Evolutionary conservation across 1,140 invertebrate genomes (phyloP), one percentile per base, ranked within the genome.

Genomic region (Aphis craccivora): DNA sequence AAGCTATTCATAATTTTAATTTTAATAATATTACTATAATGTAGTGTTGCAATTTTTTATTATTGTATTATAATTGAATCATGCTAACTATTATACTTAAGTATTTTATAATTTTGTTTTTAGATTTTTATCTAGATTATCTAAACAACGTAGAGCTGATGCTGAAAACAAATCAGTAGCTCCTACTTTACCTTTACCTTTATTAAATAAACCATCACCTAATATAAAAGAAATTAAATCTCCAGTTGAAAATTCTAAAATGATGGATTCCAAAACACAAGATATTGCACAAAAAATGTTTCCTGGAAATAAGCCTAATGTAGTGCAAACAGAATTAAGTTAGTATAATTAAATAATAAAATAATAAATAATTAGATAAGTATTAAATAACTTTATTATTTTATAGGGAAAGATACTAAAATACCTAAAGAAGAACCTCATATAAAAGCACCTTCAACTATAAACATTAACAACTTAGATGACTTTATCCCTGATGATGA

Each of bases 401-500:
- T 23, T 88, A 35, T 37, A 89, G 86, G 2, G 2, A 67, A 88
- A 81, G n/a, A 89, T 40, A 20, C 22, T 9, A n/a, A 43, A 37
- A 43, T 30, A 22, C 14, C n/a, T 30, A 67, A 43, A 67, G 89
- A 90, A 60, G 91, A 93, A 40, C 30, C 48, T 37, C 1, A 11
- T 25, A 84, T 43, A 51, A 84, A 93, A n/a, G 35, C 84, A 18
- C 22, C n/a, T n/a, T 45, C 43, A 40, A 76, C 14, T 22, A 55
- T 43, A 55, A 43, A 53, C 18, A 67, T 96, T 94, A 96, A 96
- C 22, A 97, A 96, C 94, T 96, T 98, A 37, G 98, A 99, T 94
- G 98, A 99, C 95, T 99, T 98, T 96, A 97, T 98, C 86, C 97
- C 97, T 23, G 97, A 98, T 95, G 97, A 97, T 84, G 97, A 97